Evolutionary conservation across 2,113 vertebrate species (phyloP).

Genomic region (Bostrychus sinensis): DNA sequence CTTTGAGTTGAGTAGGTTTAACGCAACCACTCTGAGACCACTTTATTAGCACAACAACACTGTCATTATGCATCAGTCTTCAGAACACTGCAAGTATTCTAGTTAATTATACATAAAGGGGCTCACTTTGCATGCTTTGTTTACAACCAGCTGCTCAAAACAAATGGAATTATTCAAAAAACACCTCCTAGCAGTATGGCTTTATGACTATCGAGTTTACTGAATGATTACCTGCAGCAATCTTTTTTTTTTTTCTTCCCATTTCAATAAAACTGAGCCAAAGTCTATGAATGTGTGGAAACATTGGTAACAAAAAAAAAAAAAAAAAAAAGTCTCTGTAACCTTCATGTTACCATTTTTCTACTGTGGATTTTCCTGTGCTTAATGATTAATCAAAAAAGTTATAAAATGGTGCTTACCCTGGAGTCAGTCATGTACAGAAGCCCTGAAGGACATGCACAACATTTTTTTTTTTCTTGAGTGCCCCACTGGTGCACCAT

Average conservation of each 20-base stretch:
- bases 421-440: background rate
- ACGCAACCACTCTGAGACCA: background rate
- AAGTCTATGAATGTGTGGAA: too few relatives aligned
- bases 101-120: background rate
- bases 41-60: background rate
- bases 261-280: too few relatives aligned
- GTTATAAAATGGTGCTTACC: background rate
- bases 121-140: background rate
- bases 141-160: background rate
- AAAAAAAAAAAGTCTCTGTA: background rate
- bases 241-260: background rate
- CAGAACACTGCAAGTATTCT: background rate
- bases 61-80: constrained; percentile 1
- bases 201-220: background rate
- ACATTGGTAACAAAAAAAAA: too few relatives aligned
- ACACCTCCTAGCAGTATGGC: background rate
- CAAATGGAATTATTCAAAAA: background rate
- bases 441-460: too few relatives aligned
- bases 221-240: background rate
- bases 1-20: constrained; percentile 9
- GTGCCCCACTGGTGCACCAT: too few relatives aligned
- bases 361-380: background rate
- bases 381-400: background rate
- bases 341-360: background rate
- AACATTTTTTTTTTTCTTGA: too few relatives aligned